Percentiles rank a stretch among this genome's conserved stretches.
phyloP scores from a whole-genome alignment of 2,797 vertebrate species.

The Sebastes cheni region DNA sequence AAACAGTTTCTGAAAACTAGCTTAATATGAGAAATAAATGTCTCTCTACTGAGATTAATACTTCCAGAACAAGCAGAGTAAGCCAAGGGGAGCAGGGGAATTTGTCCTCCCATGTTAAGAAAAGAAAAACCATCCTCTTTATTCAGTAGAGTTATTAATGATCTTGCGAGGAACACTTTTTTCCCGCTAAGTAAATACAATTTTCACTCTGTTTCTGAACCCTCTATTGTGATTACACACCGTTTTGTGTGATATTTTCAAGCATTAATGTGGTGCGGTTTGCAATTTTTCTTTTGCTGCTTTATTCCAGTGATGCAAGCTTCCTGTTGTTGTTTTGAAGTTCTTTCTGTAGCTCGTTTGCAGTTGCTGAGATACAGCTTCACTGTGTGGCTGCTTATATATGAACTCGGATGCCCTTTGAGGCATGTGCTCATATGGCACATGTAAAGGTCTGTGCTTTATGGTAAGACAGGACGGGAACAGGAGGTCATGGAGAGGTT shows the following conservation, averaged over 20 bases:
- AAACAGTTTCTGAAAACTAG: slow-evolving; percentile 9
- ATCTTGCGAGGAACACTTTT: slow-evolving; percentile 13
- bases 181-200: slow-evolving; percentile 5
- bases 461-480: slow-evolving; percentile 48
- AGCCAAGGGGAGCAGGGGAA: background rate
- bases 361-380: background rate
- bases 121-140: slow-evolving; percentile 13
- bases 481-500: slow-evolving; percentile 72
- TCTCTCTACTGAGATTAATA: slow-evolving; percentile 3
- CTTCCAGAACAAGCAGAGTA: background rate
- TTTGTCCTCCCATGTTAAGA: background rate
- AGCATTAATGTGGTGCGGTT: slow-evolving; percentile 9
- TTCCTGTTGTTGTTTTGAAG: slow-evolving; percentile 22
- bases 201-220: slow-evolving; percentile 9
- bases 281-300: slow-evolving; percentile 2
- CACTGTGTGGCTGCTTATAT: slow-evolving; percentile 6
- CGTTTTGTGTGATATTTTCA: slow-evolving; percentile 39
- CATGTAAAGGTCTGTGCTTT: slow-evolving; percentile 43
- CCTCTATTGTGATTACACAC: slow-evolving; percentile 23
- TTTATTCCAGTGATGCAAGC: background rate
- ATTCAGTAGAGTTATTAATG: slow-evolving; percentile 21
- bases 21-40: slow-evolving; percentile 5
- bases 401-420: slow-evolving; percentile 35
- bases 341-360: background rate
- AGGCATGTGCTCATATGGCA: slow-evolving; percentile 59